phyloP scores from a whole-genome alignment of 2,797 vertebrate genomes.

The Lepilemur ruficaudatus region DNA sequence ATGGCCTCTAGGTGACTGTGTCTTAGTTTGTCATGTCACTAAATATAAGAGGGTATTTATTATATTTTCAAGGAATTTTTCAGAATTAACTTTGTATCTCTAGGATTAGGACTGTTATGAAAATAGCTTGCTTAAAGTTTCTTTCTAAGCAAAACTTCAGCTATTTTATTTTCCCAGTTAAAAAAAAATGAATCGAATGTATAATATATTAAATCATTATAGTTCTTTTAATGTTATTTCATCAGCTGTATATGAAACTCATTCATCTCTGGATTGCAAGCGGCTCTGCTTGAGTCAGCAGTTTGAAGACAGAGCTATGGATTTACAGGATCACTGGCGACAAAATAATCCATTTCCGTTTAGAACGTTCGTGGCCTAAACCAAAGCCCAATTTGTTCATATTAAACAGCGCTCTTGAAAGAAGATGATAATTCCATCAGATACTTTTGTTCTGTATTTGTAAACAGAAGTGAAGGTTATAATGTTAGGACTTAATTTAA shows the following conservation, averaged over 20 bases:
- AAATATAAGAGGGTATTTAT: neutral
- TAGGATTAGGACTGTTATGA: neutral
- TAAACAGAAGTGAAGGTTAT: constrained; percentile 3
- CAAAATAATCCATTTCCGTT: neutral
- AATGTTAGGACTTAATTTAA: neutral
- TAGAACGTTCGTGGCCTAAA: neutral
- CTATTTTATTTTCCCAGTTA: constrained; percentile 29
- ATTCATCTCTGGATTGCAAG: neutral
- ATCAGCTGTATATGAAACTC: neutral
- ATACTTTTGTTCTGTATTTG: constrained; percentile 8
- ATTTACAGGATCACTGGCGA: neutral
- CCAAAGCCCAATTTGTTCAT: neutral
- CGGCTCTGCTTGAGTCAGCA: neutral
- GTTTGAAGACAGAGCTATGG: neutral
- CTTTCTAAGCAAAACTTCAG: neutral
- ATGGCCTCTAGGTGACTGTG: neutral
- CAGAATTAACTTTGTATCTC: neutral
- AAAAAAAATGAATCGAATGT: neutral
- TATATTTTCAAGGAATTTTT: neutral
- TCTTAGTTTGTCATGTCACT: neutral
- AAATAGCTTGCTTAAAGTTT: neutral
- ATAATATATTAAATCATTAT: neutral
- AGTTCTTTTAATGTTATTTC: neutral
- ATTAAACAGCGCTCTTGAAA: neutral
- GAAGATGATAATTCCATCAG: neutral